Evolutionary conservation across 2,113 vertebrate species (phyloP), one percentile per base, ranked within the genome.

Genomic region (Ornithorhynchus anatinus): DNA sequence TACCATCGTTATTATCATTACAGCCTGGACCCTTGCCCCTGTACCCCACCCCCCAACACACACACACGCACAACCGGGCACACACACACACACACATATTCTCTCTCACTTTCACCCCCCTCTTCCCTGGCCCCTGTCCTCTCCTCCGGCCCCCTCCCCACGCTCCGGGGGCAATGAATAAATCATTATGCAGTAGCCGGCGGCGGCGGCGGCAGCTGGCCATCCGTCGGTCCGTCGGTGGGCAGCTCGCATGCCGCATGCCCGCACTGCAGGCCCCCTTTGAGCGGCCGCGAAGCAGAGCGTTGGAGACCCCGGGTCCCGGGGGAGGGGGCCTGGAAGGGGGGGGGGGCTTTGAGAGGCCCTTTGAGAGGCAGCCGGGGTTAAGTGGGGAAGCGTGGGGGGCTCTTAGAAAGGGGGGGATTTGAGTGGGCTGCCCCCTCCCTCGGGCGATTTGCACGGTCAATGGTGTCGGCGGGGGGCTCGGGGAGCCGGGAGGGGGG

Each of bases 331-430:
- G n/a, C n/a, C n/a, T n/a, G n/a, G n/a, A n/a, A n/a, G n/a, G n/a
- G n/a, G n/a, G n/a, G n/a, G n/a, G n/a, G n/a, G n/a, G n/a, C n/a
- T n/a, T n/a, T n/a, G n/a, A n/a, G n/a, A 93, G 92, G 93, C 92
- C 89, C 92, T 74, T 93, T 94, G 87, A 91, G 86, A 23, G 10
- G 69, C 42, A 27, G 47, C 75, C 86, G 73, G 85, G 91, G 91
- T 94, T 94, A 94, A 94, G 92, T 94, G 92, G 91, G 90, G 92
- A 91, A 91, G 85, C 91, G 94, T 94, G 90, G 88, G 85, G 33
- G 81, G 63, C 84, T 79, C 83, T 88, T 80, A 91, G 82, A 88
- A 93, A 92, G 88, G 86, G 85, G n/a, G n/a, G n/a, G n/a, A n/a
- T n/a, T n/a, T n/a, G n/a, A n/a, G n/a, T n/a, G n/a, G n/a, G n/a